Conservation (phyloP, 2,113 vertebrate genomes). For the Butorides virescens region DNA sequence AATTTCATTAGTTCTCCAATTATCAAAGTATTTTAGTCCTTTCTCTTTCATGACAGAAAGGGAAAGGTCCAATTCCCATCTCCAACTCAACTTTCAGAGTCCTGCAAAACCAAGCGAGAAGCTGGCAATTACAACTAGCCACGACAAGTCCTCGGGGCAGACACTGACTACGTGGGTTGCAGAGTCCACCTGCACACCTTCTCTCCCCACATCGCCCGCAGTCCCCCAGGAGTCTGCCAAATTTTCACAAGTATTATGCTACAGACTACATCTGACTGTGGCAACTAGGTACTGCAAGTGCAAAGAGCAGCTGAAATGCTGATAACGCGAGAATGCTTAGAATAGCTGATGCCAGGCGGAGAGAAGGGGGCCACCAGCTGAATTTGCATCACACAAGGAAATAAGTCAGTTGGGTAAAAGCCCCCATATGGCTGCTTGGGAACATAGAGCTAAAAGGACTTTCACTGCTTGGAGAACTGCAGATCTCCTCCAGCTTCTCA, state of each 20-base stretch:
- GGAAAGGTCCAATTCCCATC: background rate
- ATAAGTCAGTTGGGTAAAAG: background rate
- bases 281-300: background rate
- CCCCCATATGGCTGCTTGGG: slow-evolving; percentile 6
- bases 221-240: background rate
- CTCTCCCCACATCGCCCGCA: background rate
- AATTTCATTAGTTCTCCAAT: background rate
- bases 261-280: background rate
- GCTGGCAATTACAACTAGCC: background rate
- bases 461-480: background rate
- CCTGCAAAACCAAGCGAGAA: slow-evolving; percentile 4
- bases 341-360: slow-evolving; percentile 22
- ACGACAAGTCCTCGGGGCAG: background rate
- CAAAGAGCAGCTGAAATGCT: slow-evolving; percentile 20
- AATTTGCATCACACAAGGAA: background rate
- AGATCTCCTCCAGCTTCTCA: slow-evolving; percentile 7
- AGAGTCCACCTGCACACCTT: background rate
- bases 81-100: background rate
- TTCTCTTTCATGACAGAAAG: background rate
- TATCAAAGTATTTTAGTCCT: background rate
- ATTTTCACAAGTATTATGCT: background rate
- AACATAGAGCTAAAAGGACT: slow-evolving; percentile 2
- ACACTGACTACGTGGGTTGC: background rate
- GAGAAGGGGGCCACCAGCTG: slow-evolving; percentile 11
- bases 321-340: background rate